Evolutionary conservation across 2,797 vertebrate genomes (phyloP).

Genomic region (Xyrichtys novacula): DNA sequence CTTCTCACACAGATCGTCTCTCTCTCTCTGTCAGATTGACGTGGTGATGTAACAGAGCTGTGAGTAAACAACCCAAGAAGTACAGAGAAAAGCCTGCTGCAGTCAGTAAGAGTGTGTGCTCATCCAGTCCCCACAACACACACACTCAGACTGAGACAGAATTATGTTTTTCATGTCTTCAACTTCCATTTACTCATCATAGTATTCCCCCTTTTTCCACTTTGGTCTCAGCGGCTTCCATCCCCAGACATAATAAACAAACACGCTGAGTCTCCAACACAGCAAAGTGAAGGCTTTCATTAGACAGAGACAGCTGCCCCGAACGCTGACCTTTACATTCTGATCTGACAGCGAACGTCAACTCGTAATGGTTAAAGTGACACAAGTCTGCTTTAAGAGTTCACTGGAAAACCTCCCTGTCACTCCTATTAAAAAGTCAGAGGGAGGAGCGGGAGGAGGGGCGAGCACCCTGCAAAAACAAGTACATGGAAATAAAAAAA

Average conservation of each 20-base stretch:
- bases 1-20: constrained; percentile 66
- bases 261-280: constrained; percentile 62
- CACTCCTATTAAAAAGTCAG: constrained; percentile 31
- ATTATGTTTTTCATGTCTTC: constrained; percentile 47
- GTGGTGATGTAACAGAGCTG: constrained; percentile 72
- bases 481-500: constrained; percentile 48
- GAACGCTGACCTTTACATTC: constrained; percentile 48
- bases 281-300: constrained; percentile 49
- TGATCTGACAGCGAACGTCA: constrained; percentile 44
- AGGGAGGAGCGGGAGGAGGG: neutral
- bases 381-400: constrained; percentile 55
- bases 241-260: constrained; percentile 63
- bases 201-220: constrained; percentile 50
- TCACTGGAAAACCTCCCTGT: constrained; percentile 54
- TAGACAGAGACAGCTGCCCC: constrained; percentile 34
- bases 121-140: constrained; percentile 1
- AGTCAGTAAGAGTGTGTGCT: neutral
- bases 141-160: constrained; percentile 14
- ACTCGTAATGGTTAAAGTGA: constrained; percentile 56
- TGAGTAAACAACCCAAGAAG: constrained; percentile 60
- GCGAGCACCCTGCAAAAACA: constrained; percentile 55
- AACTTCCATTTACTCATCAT: constrained; percentile 66
- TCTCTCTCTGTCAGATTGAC: constrained; percentile 59
- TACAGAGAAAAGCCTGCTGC: constrained; percentile 21
- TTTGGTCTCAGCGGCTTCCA: constrained; percentile 44